Base-by-base conservation (phyloP, 2,797 vertebrate genomes). In the Xenops minutus region DNA sequence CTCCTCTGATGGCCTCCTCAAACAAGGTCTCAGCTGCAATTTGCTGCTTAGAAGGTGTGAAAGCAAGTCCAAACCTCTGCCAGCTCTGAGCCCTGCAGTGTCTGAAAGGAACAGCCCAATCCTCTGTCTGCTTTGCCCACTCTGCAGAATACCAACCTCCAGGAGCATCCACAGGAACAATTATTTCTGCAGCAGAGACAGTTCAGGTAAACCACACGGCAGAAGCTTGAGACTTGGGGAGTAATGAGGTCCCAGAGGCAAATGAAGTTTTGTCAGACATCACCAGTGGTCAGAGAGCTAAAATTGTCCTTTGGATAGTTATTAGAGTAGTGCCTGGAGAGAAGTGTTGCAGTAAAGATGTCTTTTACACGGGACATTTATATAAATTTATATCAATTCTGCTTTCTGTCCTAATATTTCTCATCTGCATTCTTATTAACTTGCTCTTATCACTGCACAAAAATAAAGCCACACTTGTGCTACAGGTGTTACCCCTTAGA, bases 241-340 rank as follows among this genome's bases (percentile, higher is more conserved):
- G n/a, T 88, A 95, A 95, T 78, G 88, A 92, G 93, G 63, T 92
- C 93, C 68, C 85, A 41, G 52, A 77, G 79, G 93, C 61, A 44
- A 22, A 32, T 0, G 0, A 30, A 63, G 75, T 41, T 91, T 78
- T 78, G 81, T 76, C 59, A 87, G 75, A 93, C 88, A 43, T 72
- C 37, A 11, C n/a, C 92, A 67, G 75, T 32, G 26, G 59, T 44
- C 30, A 46, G 58, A 63, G 48, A 93, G 29, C n/a, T 95, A 34
- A 69, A 49, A 58, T 29, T 73, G 32, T 61, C 14, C 61, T 27
- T 44, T 55, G 29, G 17, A 1, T 39, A 26, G 16, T 44, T 79
- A 3, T 52, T 51, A 64, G 11, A 7, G 34, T 9, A 29, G 27
- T 41, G 62, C 17, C 37, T 78, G 37, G 44, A 72, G 86, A 43